Evolutionary conservation across 2,888 invertebrate genomes (phyloP).

Genomic region (Epicampocera succincta): DNA sequence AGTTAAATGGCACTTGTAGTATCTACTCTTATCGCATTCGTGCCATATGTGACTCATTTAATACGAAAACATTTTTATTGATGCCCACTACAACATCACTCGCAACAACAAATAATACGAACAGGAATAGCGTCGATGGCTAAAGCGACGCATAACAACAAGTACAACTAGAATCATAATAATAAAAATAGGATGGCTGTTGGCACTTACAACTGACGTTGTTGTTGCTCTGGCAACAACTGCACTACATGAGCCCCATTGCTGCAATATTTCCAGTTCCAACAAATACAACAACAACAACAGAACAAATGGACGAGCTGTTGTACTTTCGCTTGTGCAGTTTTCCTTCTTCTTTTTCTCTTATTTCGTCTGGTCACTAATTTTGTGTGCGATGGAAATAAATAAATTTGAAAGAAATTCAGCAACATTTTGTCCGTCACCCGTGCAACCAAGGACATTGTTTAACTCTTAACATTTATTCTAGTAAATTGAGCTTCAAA

Average conservation of each 20-base stretch:
- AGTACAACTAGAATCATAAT: neutral
- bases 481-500: slow-evolving; percentile 66
- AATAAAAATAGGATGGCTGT: slow-evolving; percentile 32
- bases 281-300: slow-evolving; percentile 1
- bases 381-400: slow-evolving; percentile 32
- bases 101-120: slow-evolving; percentile 16
- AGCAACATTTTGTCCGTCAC: slow-evolving; percentile 55
- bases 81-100: slow-evolving; percentile 59
- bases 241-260: slow-evolving; percentile 12
- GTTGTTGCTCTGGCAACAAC: too few relatives aligned
- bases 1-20: slow-evolving; percentile 4
- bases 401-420: slow-evolving; percentile 21
- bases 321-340: slow-evolving; percentile 6
- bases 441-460: slow-evolving; percentile 64
- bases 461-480: slow-evolving; percentile 66
- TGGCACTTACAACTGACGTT: slow-evolving; percentile 42
- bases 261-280: slow-evolving; percentile 15
- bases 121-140: neutral
- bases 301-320: neutral
- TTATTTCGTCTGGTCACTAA: slow-evolving; percentile 8
- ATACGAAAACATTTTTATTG: slow-evolving; percentile 62
- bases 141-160: slow-evolving; percentile 10
- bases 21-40: slow-evolving; percentile 44
- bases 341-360: neutral
- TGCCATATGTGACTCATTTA: slow-evolving; percentile 51